Evolutionary conservation across 2,797 vertebrate genomes (phyloP).

Genomic region (Enteromius treurensis): DNA sequence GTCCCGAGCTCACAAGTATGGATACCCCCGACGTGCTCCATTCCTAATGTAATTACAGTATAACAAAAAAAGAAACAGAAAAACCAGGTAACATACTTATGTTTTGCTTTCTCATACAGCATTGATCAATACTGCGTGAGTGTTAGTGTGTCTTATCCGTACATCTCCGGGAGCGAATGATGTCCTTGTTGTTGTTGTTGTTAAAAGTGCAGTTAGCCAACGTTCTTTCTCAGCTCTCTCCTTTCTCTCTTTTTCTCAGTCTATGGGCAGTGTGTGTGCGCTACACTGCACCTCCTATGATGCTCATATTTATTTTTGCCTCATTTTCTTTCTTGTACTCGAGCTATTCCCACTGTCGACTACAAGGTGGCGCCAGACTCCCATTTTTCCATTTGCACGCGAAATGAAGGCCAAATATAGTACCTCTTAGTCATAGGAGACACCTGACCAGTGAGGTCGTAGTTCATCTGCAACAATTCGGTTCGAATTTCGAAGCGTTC

Average conservation of each 20-base stretch:
- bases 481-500: slow-evolving; percentile 46
- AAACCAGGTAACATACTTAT: slow-evolving; percentile 60
- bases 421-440: slow-evolving; percentile 59
- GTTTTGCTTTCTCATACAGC: slow-evolving; percentile 69
- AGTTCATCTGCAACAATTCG: slow-evolving; percentile 25
- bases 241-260: slow-evolving; percentile 47
- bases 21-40: slow-evolving; percentile 61
- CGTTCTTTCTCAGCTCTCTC: slow-evolving; percentile 65
- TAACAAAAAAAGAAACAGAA: slow-evolving; percentile 69
- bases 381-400: slow-evolving; percentile 53
- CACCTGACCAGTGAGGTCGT: slow-evolving; percentile 18
- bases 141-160: slow-evolving; percentile 79
- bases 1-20: slow-evolving; percentile 62
- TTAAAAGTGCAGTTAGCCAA: slow-evolving; percentile 82
- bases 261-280: slow-evolving; percentile 71
- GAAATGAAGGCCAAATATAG: slow-evolving; percentile 66
- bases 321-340: slow-evolving; percentile 50
- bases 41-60: slow-evolving; percentile 76
- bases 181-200: slow-evolving; percentile 72
- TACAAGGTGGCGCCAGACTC: slow-evolving; percentile 69
- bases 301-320: slow-evolving; percentile 53
- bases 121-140: slow-evolving; percentile 76
- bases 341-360: slow-evolving; percentile 66
- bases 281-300: slow-evolving; percentile 69
- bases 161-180: slow-evolving; percentile 76